Evolutionary conservation across 2,797 vertebrate species (phyloP), one percentile per base, ranked within the genome.

Genomic region (Lutjanus argentimaculatus): DNA sequence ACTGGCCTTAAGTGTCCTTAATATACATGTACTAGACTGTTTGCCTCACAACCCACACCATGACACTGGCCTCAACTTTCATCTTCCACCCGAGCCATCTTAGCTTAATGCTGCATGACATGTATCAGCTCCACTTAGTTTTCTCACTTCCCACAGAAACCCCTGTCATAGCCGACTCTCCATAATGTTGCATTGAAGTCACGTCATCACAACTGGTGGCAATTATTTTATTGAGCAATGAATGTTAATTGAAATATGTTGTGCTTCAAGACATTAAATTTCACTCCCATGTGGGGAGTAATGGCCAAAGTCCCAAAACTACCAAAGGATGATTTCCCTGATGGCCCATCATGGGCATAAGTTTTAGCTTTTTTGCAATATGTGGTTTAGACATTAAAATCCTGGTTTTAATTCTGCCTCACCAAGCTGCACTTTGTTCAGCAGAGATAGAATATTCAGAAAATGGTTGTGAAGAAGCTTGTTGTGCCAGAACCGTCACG

Each of bases 401-500:
- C 48, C n/a, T 62, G 65, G 13, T 64, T 67, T 77, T 46, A 70
- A 51, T 58, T 75, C 62, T 75, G 62, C 67, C 17, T 56, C 21
- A 45, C 11, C 42, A 45, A 67, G 63, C 65, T 77, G 63, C 46
- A 25, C 82, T 79, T 84, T 71, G 56, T 81, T 67, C 57, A 59
- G 63, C 40, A 22, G 75, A 72, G 62, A 80, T 57, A 46, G 62
- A 81, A 65, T 77, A 75, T 77, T 82, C 49, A 25, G 48, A 58
- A 65, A 71, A 81, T 48, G 48, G 59, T 64, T 80, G 55, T 77
- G 72, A 82, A 77, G 78, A 58, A 64, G 75, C 75, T 62, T 73
- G 73, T 82, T 67, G 61, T 75, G 81, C 82, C 67, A 75, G 57
- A 87, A 51, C 72, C 79, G 85, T 89, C 89, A 75, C 61, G 40